phyloP scores from a whole-genome alignment of 2,113 vertebrate species.

The Grus americana region DNA sequence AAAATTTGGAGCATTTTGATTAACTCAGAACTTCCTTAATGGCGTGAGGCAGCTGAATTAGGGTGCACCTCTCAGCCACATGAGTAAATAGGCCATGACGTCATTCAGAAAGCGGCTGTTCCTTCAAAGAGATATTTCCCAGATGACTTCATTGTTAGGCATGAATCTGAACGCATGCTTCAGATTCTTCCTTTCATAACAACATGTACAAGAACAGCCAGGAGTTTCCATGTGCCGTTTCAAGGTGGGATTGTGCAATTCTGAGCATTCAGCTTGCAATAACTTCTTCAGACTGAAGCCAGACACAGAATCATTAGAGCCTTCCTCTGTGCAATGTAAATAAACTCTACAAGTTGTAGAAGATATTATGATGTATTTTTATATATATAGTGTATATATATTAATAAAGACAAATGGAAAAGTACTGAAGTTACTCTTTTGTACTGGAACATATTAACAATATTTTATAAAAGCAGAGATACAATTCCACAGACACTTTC shows the following conservation, averaged over 20 bases:
- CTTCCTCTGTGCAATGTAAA: background rate
- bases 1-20: background rate
- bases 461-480: background rate
- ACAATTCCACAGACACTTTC: background rate
- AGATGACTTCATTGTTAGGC: background rate
- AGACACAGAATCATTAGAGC: background rate
- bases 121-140: background rate
- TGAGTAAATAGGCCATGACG: fast-evolving
- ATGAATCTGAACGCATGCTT: background rate
- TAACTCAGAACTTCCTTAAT: background rate
- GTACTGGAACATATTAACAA: background rate
- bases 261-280: background rate
- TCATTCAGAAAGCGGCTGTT: background rate
- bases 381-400: too few relatives aligned
- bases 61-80: background rate
- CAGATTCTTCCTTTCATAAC: background rate
- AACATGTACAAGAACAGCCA: background rate
- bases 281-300: background rate
- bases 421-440: background rate
- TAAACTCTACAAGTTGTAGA: background rate
- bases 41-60: background rate
- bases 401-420: background rate
- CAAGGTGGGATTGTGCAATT: slow-evolving; percentile 15
- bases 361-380: background rate
- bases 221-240: background rate